Conservation (phyloP, 2,797 vertebrate species). For the Phrynocephalus vlangalii region DNA sequence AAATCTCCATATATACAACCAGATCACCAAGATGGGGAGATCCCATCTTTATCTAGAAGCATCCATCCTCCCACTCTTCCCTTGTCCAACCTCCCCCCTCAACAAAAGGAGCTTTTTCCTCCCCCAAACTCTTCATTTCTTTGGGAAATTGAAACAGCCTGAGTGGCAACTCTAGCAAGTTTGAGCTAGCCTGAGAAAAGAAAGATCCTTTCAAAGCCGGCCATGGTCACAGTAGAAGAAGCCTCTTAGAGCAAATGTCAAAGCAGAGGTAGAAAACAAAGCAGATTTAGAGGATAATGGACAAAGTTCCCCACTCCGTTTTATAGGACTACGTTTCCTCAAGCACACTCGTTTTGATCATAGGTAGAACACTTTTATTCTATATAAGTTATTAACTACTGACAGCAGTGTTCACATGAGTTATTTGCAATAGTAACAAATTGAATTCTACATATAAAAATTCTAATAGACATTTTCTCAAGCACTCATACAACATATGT, state of each 20-base stretch:
- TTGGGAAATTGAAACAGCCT: constrained; percentile 15
- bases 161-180: constrained; percentile 31
- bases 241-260: constrained; percentile 46
- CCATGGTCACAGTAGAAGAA: not conserved
- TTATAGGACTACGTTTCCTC: accelerated
- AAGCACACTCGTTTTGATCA: not conserved
- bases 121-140: constrained; percentile 44
- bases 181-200: constrained; percentile 30
- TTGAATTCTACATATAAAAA: not conserved
- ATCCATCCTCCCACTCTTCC: constrained; percentile 29
- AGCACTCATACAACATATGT: not conserved
- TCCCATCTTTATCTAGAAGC: constrained; percentile 22
- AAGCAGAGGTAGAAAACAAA: constrained; percentile 31
- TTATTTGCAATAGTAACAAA: constrained; percentile 21
- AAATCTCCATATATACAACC: constrained; percentile 17
- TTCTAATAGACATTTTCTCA: not conserved
- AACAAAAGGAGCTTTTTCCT: constrained; percentile 33
- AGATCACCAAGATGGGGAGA: constrained; percentile 12
- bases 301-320: not conserved
- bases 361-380: constrained; percentile 12
- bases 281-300: constrained; percentile 32
- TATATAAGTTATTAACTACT: constrained; percentile 3
- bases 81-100: not conserved
- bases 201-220: constrained; percentile 55
- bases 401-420: constrained; percentile 2